These are phyloP conservation scores for Pomacea maculata DNA, from an alignment of 1,140 invertebrate genomes.

Conservation along the genomic window DNA sequence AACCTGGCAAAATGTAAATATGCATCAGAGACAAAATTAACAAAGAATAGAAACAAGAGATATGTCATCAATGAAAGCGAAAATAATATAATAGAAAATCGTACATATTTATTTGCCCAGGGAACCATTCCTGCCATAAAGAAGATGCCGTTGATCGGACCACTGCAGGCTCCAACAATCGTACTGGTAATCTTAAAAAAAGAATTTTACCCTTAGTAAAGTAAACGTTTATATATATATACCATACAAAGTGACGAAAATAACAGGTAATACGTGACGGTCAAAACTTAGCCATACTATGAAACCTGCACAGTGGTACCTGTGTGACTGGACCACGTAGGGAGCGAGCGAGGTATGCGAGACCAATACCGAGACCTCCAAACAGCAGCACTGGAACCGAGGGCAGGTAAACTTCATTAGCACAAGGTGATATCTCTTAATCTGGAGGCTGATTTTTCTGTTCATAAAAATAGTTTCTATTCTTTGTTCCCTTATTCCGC, in stretches of 20 bases:
- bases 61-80: background rate
- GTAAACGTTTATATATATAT: too few species aligned
- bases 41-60: background rate
- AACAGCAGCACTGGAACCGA: slow-evolving; percentile 29
- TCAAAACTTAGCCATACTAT: too few species aligned
- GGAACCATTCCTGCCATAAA: slow-evolving; percentile 59
- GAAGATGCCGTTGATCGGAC: slow-evolving; percentile 57
- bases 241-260: too few species aligned
- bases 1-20: background rate
- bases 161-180: slow-evolving; percentile 58
- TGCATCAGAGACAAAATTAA: background rate
- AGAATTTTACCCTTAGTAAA: background rate
- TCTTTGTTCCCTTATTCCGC: background rate
- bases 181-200: slow-evolving; percentile 18
- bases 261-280: too few species aligned
- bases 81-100: background rate
- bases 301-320: slow-evolving; percentile 5
- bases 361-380: slow-evolving; percentile 27
- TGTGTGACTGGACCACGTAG: slow-evolving; percentile 37
- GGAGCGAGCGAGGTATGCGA: slow-evolving; percentile 31
- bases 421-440: background rate
- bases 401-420: background rate
- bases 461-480: too few species aligned
- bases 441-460: too few species aligned
- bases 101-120: slow-evolving; percentile 53